phyloP scores from a whole-genome alignment of 2,888 invertebrate genomes.

The Acronicta psi region DNA sequence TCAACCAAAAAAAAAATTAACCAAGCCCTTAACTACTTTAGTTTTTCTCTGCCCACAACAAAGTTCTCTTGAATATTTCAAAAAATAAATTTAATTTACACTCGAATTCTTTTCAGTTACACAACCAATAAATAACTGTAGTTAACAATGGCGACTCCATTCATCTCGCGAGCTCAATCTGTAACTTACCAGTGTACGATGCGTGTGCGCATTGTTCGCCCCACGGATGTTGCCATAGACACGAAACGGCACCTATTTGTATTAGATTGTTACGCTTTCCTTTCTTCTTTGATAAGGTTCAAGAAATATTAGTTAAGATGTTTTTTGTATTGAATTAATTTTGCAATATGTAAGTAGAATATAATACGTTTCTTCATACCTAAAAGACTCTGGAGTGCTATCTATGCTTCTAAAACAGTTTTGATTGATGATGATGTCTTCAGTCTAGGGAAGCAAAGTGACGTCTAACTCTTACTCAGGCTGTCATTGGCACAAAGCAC shows the following conservation, averaged over 20 bases:
- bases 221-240: conserved; percentile 39
- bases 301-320: conserved; percentile 1
- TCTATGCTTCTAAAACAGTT: too few species aligned
- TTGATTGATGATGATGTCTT: too few species aligned
- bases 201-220: conserved; percentile 33
- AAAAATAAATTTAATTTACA: conserved; percentile 2
- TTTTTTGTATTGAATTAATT: background rate
- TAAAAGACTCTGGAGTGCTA: too few species aligned
- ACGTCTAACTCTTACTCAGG: too few species aligned
- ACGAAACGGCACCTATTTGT: conserved; percentile 27
- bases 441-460: too few species aligned
- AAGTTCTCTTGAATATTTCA: background rate
- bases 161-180: conserved; percentile 30
- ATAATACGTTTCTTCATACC: too few species aligned
- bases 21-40: too few species aligned
- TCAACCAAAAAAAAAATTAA: too few species aligned
- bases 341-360: too few species aligned
- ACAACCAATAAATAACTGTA: conserved; percentile 12
- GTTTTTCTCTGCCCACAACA: too few species aligned
- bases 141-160: conserved; percentile 30
- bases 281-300: conserved; percentile 12
- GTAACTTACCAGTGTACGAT: conserved; percentile 11
- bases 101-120: conserved; percentile 18
- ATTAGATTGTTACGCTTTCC: conserved; percentile 36
- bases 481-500: too few species aligned